Evolutionary conservation across 2,888 invertebrate species (phyloP), one percentile per base, ranked within the genome.

Genomic region (Macrosiphum euphorbiae): DNA sequence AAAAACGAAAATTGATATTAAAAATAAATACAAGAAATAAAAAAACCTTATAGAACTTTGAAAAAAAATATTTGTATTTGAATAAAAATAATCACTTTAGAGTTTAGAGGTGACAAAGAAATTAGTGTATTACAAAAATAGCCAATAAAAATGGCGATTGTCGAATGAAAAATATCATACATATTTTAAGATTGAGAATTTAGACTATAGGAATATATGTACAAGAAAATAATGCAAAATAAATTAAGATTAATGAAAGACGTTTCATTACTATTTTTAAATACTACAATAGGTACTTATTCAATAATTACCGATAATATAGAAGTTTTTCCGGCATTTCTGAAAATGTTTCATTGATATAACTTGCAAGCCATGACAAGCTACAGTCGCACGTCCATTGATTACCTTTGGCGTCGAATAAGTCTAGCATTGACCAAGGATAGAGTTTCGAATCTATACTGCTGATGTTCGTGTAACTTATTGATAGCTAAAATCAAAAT

Each of bases 341-440:
- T 28, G 44, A 28, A 44, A 94, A 94, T 44, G 94, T 86, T n/a
- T 92, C 8, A 35, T 91, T 91, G 35, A 94, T 88, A 26, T 94
- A 94, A 61, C 78, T 58, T 28, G 94, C 92, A 95, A 97, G 95
- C 97, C 97, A 97, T 95, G 97, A 97, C 95, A 97, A 95, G 78
- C 96, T 96, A 95, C 97, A 97, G 94, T 96, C 95, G 95, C 97
- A 97, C 94, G 96, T 95, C 96, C 97, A 97, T 1, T 97, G 97
- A 95, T 97, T 97, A 95, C 96, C 96, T 96, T 97, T 97, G 8
- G 97, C 95, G 95, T 97, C 96, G 0, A 96, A 96, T 1, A 96
- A 96, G 1, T 94, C 88, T 61, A 95, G 88, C 50, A 88, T 93
- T 41, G 91, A 35, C 95, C 94, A 95, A 41, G 94, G 92, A 13